Conservation (phyloP, 1,140 invertebrate species). For the Daktulosphaira vitifoliae region DNA sequence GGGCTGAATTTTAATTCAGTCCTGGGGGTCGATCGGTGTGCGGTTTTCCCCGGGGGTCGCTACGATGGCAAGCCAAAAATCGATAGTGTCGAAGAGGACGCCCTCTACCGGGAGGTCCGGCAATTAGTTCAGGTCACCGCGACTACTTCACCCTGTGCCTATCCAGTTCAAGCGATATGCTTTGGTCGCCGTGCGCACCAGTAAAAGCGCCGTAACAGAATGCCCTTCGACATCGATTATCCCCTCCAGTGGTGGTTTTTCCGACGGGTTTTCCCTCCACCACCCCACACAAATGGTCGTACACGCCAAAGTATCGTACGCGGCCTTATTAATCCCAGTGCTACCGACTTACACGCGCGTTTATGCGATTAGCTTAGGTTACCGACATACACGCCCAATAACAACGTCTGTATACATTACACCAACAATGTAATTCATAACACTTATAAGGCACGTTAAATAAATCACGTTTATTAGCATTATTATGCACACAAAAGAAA, state of each 20-base stretch:
- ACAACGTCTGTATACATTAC: no score
- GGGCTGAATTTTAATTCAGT: neutral
- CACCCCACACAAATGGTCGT: no score
- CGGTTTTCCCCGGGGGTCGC: slow-evolving; percentile 23
- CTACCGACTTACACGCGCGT: no score
- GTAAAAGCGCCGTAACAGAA: slow-evolving; percentile 3
- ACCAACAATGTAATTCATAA: no score
- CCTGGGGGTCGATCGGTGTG: neutral
- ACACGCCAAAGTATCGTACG: neutral
- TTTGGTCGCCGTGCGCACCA: neutral
- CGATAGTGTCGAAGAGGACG: slow-evolving; percentile 1
- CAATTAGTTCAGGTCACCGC: slow-evolving; percentile 15
- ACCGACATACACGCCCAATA: no score
- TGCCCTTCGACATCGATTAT: slow-evolving; percentile 31
- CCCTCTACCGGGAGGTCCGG: slow-evolving; percentile 19
- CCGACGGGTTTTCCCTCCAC: neutral
- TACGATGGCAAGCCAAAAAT: neutral
- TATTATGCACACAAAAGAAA: no score
- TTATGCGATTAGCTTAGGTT: no score
- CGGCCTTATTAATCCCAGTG: no score
- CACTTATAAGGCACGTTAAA: no score
- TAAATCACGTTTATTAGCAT: no score
- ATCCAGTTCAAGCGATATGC: no score
- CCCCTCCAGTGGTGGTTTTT: slow-evolving; percentile 5
- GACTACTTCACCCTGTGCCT: neutral